Evolutionary conservation across 2,888 invertebrate species (phyloP).

Genomic region (Biston stratarius): DNA sequence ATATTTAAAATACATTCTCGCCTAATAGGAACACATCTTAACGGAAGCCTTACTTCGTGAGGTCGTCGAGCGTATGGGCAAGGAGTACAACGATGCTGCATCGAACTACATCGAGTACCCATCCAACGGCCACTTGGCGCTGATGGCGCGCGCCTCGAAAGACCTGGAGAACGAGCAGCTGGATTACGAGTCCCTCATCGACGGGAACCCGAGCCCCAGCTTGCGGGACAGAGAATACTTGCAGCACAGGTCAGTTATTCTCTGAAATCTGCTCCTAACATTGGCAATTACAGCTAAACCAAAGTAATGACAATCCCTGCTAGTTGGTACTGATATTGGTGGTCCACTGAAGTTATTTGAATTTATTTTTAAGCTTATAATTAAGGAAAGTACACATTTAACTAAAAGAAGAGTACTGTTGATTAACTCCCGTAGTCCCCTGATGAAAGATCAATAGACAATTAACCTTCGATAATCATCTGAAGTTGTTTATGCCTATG

Average conservation of each 20-base stretch:
- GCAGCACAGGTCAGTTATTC: constrained; percentile 88
- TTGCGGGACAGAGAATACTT: constrained; percentile 95
- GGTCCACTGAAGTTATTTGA: no score
- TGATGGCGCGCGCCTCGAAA: constrained; percentile 85
- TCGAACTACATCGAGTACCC: constrained; percentile 89
- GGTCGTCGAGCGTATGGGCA: constrained; percentile 92
- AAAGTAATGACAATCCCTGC: no score
- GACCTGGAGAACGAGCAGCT: constrained; percentile 87
- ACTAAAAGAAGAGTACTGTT: no score
- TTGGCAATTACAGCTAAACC: no score
- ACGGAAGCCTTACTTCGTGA: constrained; percentile 91
- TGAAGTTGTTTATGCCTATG: no score
- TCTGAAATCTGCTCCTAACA: no score
- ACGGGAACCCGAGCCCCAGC: constrained; percentile 91
- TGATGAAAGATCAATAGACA: no score
- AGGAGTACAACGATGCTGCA: constrained; percentile 89
- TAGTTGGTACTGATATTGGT: no score
- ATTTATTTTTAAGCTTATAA: no score
- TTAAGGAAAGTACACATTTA: no score
- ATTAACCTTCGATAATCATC: no score
- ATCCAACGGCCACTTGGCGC: constrained; percentile 74
- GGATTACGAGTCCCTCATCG: constrained; percentile 91
- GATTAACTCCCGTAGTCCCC: no score
- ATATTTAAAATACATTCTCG: neutral
- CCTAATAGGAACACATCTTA: constrained; percentile 86